Percentiles rank a stretch among this genome's conserved stretches.
Evolutionary conservation across 2,888 invertebrate genomes (phyloP).

Genomic region (Nomada ferruginata): DNA sequence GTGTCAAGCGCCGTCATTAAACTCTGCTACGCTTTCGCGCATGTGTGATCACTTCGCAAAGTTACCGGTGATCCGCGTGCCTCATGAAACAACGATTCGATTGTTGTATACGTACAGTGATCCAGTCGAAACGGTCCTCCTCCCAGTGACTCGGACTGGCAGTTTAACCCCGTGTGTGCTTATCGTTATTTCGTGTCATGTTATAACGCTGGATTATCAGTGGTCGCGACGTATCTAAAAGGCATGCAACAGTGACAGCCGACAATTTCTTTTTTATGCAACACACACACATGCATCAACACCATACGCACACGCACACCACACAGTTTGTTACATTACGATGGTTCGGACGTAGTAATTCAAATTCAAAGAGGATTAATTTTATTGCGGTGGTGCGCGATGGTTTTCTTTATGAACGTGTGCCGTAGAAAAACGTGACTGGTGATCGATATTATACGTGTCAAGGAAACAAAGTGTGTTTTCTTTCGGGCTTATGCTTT

Average conservation of each 20-base stretch:
- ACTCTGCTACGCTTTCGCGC: constrained; percentile 31
- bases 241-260: constrained; percentile 52
- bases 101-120: constrained; percentile 17
- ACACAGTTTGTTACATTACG: constrained; percentile 5
- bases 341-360: constrained; percentile 70
- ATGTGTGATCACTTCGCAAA: constrained; percentile 23
- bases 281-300: not conserved
- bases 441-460: constrained; percentile 66
- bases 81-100: constrained; percentile 37
- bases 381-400: constrained; percentile 59
- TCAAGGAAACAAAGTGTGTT: constrained; percentile 50
- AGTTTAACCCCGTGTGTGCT: constrained; percentile 44
- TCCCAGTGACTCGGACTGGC: constrained; percentile 24
- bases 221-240: constrained; percentile 27
- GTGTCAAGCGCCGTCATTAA: constrained; percentile 22
- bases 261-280: not conserved
- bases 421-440: constrained; percentile 63
- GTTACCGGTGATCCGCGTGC: constrained; percentile 39
- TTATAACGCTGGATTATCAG: constrained; percentile 65
- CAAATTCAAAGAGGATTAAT: constrained; percentile 12
- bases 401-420: constrained; percentile 60
- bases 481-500: constrained; percentile 20
- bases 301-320: no score
- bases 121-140: constrained; percentile 1
- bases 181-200: constrained; percentile 35